Evolutionary conservation across 2,888 invertebrate genomes (phyloP), one percentile per base, ranked within the genome.

Genomic region (Thyatira batis): DNA sequence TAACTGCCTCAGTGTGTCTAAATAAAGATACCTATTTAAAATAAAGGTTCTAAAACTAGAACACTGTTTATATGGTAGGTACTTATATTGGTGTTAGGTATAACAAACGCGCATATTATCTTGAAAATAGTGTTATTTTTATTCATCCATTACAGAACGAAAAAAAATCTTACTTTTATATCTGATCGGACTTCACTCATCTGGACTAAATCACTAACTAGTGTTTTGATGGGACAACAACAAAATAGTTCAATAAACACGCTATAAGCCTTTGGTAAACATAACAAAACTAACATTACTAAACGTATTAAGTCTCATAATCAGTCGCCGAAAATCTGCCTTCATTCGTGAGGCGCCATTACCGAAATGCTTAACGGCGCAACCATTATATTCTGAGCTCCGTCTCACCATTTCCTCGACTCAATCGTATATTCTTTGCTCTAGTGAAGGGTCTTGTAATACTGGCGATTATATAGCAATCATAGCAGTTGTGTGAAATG

Each of bases 401-500:
- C 54, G 58, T 54, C 57, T 61, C 67, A 62, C 61, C 61, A 71
- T 66, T 61, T 60, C 65, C 60, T 62, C 45, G 51, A 63, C 51
- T 63, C 44, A 52, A 46, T 61, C 52, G 45, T 44, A 46, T 59
- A 57, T 53, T 59, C 54, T 51, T 57, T 63, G 58, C 53, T 51
- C 49, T 51, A 55, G 6, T 48, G 52, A 65, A 67, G 61, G 76
- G 61, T 78, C 85, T 77, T 59, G 58, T 67, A 71, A 73, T 49
- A 58, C 52, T 80, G 84, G 83, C 76, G 78, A 86, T 85, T 86
- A 83, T 81, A 81, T 80, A 84, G 84, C 87, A 89, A 91, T 91
- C 88, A 90, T 87, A 85, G 87, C 90, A 87, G 88, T 88, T 85
- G 88, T 84, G 79, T 87, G 84, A 84, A 89, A 89, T 89, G 89